These are phyloP conservation scores for Malurus leucopterus DNA, from an alignment of 2,797 vertebrate species.

Conservation along the genomic window DNA sequence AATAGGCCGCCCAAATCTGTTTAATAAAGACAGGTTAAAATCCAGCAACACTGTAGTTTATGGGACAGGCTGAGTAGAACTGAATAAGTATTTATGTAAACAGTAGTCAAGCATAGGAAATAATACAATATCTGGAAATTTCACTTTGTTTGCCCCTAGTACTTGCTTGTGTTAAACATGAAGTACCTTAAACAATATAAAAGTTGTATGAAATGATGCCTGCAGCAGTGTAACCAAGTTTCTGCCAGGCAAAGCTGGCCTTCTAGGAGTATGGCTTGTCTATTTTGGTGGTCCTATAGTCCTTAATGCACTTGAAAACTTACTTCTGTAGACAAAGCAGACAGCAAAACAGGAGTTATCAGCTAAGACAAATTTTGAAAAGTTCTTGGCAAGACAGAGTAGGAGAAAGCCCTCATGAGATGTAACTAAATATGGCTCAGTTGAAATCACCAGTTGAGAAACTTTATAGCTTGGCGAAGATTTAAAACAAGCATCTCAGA, in stretches of 20 bases:
- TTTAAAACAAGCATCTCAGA: neutral
- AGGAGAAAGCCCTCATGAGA: neutral
- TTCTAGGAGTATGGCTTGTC: neutral
- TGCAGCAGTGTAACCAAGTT: neutral
- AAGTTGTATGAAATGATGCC: neutral
- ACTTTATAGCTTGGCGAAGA: neutral
- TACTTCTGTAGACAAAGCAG: neutral
- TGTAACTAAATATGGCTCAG: neutral
- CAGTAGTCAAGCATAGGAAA: neutral
- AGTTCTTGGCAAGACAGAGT: neutral
- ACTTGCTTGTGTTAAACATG: neutral
- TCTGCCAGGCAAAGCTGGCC: neutral
- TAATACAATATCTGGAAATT: neutral
- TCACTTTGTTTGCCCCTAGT: neutral
- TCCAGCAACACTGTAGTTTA: neutral
- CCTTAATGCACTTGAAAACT: neutral
- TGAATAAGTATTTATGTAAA: neutral
- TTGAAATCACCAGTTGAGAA: neutral
- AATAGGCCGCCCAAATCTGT: neutral
- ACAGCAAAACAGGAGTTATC: neutral
- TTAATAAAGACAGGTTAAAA: neutral
- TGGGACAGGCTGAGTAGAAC: neutral
- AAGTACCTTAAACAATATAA: neutral
- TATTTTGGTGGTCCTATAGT: neutral
- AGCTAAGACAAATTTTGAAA: neutral